Evolutionary conservation across 2,888 invertebrate genomes (phyloP).

Genomic region (Lacanobia oleracea): DNA sequence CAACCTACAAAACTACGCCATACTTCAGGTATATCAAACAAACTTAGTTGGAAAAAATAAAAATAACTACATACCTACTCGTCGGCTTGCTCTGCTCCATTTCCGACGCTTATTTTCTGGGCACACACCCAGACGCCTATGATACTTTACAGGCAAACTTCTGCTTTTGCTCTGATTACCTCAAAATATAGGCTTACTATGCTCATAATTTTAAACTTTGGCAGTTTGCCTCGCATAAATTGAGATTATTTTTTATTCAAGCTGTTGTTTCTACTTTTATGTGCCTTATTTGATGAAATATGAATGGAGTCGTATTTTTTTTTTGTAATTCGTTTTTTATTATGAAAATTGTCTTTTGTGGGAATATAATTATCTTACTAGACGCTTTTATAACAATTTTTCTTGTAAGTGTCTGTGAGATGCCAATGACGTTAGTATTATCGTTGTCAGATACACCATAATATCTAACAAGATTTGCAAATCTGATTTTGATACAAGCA

Average conservation of each 20-base stretch:
- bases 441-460: no score
- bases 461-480: no score
- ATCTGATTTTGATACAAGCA: no score
- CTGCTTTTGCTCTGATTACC: conserved; percentile 66
- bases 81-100: conserved; percentile 42
- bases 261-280: conserved; percentile 68
- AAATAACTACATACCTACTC: conserved; percentile 53
- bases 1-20: conserved; percentile 8
- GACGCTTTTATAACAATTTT: background rate
- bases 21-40: conserved; percentile 33
- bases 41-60: conserved; percentile 42
- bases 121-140: conserved; percentile 62
- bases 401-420: no score
- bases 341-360: conserved; percentile 16
- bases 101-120: conserved; percentile 52
- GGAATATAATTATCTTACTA: background rate
- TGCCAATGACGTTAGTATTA: no score
- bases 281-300: conserved; percentile 64
- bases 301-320: conserved; percentile 49
- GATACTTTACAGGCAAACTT: conserved; percentile 67
- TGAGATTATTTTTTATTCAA: conserved; percentile 69
- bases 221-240: conserved; percentile 67
- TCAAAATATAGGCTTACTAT: conserved; percentile 68
- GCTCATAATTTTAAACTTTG: conserved; percentile 68
- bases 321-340: conserved; percentile 47